phyloP scores from a whole-genome alignment of 2,888 invertebrate genomes.

The Branchipolynoe longqiensis region DNA sequence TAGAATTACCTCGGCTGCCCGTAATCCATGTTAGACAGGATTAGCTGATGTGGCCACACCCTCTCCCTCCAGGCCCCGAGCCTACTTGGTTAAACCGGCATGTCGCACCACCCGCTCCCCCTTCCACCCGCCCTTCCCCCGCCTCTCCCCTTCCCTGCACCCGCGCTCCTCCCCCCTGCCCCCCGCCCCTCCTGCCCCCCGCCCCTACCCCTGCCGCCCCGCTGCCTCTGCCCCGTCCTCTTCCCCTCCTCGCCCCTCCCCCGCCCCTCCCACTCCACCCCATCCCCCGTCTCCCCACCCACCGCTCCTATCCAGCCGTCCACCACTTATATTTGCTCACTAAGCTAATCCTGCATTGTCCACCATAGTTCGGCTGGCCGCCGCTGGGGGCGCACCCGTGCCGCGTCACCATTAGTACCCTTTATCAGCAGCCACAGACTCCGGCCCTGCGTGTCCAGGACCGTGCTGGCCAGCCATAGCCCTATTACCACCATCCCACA shows the following conservation, averaged over 20 bases:
- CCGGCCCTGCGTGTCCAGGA: not conserved
- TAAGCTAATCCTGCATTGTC: constrained; percentile 36
- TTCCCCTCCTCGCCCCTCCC: not conserved
- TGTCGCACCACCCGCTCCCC: not conserved
- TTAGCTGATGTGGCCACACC: not conserved
- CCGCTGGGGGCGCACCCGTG: not conserved
- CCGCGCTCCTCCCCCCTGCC: not conserved
- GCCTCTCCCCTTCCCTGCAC: not conserved
- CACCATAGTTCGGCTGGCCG: not conserved
- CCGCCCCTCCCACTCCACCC: not conserved
- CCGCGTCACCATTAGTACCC: constrained; percentile 20
- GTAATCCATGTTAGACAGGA: not conserved
- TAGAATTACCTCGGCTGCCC: not conserved
- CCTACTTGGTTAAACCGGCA: no score
- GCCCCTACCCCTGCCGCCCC: not conserved
- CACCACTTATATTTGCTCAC: not conserved
- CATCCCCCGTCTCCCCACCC: not conserved
- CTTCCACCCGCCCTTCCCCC: not conserved
- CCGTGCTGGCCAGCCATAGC: not conserved
- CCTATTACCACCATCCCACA: no score
- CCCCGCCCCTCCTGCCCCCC: not conserved
- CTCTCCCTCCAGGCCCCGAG: not conserved
- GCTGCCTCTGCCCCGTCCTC: not conserved
- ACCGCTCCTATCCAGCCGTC: not conserved
- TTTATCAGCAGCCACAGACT: constrained; percentile 36